Evolutionary conservation across 2,888 invertebrate genomes (phyloP).

Genomic region (Dryobota labecula): DNA sequence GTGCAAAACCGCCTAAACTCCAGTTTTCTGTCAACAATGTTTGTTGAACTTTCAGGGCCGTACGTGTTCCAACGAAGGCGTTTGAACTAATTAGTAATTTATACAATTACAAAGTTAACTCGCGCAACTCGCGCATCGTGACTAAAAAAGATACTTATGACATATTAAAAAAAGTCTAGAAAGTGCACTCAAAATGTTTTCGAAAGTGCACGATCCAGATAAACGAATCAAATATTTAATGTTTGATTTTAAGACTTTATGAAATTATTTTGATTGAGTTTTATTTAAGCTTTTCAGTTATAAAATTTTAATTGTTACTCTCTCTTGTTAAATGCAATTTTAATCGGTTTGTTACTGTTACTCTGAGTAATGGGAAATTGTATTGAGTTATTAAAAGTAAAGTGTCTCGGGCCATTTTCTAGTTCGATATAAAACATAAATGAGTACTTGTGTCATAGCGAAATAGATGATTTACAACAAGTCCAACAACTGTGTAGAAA

Average conservation of each 20-base stretch:
- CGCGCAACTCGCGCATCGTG: slow-evolving; percentile 53
- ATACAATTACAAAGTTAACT: slow-evolving; percentile 58
- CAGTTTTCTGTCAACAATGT: not conserved
- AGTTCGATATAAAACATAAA: not conserved
- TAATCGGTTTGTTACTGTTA: slow-evolving; percentile 31
- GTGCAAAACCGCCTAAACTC: not conserved
- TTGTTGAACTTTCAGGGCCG: not conserved
- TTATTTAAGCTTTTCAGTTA: slow-evolving; percentile 36
- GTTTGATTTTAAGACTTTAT: slow-evolving; percentile 66
- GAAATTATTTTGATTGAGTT: slow-evolving; percentile 35
- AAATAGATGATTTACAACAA: not conserved
- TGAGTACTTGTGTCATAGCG: not conserved
- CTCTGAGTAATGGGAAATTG: slow-evolving; percentile 18
- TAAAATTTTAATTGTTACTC: slow-evolving; percentile 53
- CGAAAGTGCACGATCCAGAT: slow-evolving; percentile 71
- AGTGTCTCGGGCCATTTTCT: not conserved
- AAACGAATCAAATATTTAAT: slow-evolving; percentile 61
- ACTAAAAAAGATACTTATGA: slow-evolving; percentile 57
- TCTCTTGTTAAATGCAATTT: slow-evolving; percentile 45
- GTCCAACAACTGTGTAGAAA: not conserved
- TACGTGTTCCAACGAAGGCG: not conserved
- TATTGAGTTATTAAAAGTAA: slow-evolving; percentile 10
- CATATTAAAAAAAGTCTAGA: slow-evolving; percentile 64
- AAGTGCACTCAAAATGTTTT: slow-evolving; percentile 71
- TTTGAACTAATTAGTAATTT: slow-evolving; percentile 42